These are phyloP conservation scores for Lutjanus campechanus DNA, from an alignment of 2,797 vertebrate species.

Conservation along the genomic window DNA sequence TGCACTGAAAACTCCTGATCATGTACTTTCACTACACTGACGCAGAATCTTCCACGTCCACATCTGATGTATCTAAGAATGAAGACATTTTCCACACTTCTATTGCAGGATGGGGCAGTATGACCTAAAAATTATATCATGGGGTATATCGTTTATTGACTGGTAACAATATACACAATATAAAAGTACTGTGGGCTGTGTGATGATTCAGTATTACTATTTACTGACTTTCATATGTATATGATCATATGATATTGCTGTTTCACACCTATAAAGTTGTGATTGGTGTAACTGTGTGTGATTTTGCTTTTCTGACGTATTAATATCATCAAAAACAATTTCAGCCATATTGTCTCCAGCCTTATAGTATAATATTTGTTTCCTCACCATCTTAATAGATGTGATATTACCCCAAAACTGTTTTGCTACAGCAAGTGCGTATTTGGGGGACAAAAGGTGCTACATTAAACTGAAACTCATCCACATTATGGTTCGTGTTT, in stretches of 20 bases:
- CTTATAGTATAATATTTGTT: neutral
- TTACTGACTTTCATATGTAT: neutral
- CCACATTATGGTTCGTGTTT: neutral
- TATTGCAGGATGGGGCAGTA: neutral
- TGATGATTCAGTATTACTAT: constrained; percentile 7
- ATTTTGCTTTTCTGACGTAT: neutral
- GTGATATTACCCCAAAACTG: neutral
- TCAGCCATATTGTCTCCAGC: too few species aligned
- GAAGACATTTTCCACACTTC: too few species aligned
- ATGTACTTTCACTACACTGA: too few species aligned
- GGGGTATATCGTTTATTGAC: neutral
- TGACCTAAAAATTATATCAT: neutral
- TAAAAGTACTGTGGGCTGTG: neutral
- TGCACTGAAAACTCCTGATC: too few species aligned
- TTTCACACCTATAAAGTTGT: neutral
- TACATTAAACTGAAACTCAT: constrained; percentile 9
- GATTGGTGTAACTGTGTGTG: neutral
- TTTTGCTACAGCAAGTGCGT: neutral
- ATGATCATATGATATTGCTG: neutral
- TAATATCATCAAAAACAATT: neutral
- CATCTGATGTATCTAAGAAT: too few species aligned
- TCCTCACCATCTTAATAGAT: neutral
- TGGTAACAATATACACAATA: neutral
- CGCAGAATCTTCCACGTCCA: too few species aligned
- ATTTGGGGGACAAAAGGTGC: neutral